Conservation (phyloP, 2,113 vertebrate species). For the Mola mola region DNA sequence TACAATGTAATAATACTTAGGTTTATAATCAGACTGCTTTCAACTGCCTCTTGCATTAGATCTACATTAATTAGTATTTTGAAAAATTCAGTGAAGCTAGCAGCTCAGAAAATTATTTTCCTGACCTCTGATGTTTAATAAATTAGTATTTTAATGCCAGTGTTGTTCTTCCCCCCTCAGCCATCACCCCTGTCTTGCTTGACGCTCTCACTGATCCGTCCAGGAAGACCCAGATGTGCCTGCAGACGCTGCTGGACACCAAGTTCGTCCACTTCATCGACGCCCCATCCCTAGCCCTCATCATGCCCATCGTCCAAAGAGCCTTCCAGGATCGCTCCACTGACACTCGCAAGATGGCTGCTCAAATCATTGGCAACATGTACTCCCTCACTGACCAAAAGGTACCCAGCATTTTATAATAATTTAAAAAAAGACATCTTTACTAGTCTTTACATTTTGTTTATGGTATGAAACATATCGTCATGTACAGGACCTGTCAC, state of each 20-base stretch:
- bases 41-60: too few species aligned
- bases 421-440: background rate
- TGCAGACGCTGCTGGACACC: conserved; percentile 96
- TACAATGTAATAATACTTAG: too few species aligned
- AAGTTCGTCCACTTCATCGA: conserved; percentile 99
- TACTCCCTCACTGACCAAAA: conserved; percentile 99
- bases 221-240: conserved; percentile 92
- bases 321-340: conserved; percentile 98
- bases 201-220: conserved; percentile 97
- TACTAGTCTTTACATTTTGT: background rate
- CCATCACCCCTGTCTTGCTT: conserved; percentile 93
- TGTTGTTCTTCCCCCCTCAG: conserved; percentile 69
- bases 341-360: conserved; percentile 98
- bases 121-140: background rate
- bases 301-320: conserved; percentile 98
- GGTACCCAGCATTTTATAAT: conserved; percentile 69
- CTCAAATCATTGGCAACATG: conserved; percentile 99
- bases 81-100: too few species aligned
- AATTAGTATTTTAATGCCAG: background rate
- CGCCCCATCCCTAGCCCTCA: conserved; percentile 94
- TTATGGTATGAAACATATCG: background rate
- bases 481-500: conserved; percentile 90
- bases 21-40: too few species aligned
- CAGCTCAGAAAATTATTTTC: too few species aligned
- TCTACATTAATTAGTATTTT: too few species aligned